A percentile compares a stretch with the other conserved stretches of the same genome.
Conservation (phyloP, 2,888 invertebrate genomes). For the Drosophila pseudotalamancana region DNA sequence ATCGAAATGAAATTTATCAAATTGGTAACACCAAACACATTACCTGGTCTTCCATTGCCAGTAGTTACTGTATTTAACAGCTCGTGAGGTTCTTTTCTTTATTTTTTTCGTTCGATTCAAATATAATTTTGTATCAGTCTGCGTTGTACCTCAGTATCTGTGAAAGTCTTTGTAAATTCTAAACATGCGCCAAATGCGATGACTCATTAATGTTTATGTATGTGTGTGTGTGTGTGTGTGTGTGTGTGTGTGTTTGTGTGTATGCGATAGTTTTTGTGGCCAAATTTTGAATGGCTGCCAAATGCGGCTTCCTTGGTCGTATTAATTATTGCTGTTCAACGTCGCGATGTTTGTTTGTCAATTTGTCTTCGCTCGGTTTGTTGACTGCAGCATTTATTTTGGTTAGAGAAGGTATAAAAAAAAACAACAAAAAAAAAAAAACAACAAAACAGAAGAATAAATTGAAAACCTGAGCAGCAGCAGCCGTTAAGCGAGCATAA, state of each 20-base stretch:
- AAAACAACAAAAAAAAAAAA: no score
- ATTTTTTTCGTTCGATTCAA: constrained; percentile 40
- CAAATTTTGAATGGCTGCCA: constrained; percentile 79
- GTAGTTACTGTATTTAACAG: constrained; percentile 34
- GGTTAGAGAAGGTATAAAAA: constrained; percentile 30
- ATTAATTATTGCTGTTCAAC: constrained; percentile 78
- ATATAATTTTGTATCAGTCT: constrained; percentile 60
- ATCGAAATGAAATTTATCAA: no score
- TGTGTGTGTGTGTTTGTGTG: constrained; percentile 26
- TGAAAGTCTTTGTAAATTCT: constrained; percentile 61
- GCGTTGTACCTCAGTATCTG: constrained; percentile 36
- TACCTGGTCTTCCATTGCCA: background rate
- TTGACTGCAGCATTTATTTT: constrained; percentile 68
- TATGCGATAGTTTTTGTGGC: constrained; percentile 51
- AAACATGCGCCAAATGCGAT: constrained; percentile 74
- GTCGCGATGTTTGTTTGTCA: constrained; percentile 79
- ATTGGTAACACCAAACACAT: no score
- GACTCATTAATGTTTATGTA: constrained; percentile 52
- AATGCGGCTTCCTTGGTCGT: constrained; percentile 80
- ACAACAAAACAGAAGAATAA: background rate
- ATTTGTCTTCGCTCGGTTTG: constrained; percentile 77
- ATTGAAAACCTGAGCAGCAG: background rate
- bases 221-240: constrained; percentile 12
- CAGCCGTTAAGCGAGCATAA: constrained; percentile 45
- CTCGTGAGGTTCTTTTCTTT: constrained; percentile 25